A percentile compares a stretch with the other conserved stretches of the same genome.
These are phyloP conservation scores for Tiliacea citrago DNA, from an alignment of 2,888 invertebrate genomes.

Conservation along the genomic window DNA sequence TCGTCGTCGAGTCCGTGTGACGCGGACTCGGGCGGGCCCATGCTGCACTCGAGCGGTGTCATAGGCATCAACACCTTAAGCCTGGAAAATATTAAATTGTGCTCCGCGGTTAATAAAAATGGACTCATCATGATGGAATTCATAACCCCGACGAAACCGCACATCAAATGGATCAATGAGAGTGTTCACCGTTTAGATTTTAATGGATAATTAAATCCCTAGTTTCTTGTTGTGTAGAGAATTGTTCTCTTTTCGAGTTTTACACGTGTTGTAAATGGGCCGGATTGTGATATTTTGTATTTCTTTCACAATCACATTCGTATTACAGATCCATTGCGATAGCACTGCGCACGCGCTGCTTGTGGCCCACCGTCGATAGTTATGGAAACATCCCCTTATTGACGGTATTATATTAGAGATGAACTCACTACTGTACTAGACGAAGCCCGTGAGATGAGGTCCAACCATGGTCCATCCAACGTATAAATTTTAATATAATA, in stretches of 20 bases:
- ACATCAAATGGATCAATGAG: slow-evolving; percentile 39
- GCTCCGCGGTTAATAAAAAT: slow-evolving; percentile 21
- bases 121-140: slow-evolving; percentile 30
- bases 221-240: too few relatives aligned
- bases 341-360: neutral
- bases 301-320: slow-evolving; percentile 9
- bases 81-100: slow-evolving; percentile 31
- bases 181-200: slow-evolving; percentile 27
- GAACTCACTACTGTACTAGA: neutral
- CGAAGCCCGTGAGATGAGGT: neutral
- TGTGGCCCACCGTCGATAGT: neutral
- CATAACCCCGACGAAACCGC: slow-evolving; percentile 36
- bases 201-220: neutral
- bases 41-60: slow-evolving; percentile 39
- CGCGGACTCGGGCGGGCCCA: slow-evolving; percentile 48
- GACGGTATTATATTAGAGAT: neutral
- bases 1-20: slow-evolving; percentile 5
- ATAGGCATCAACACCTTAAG: slow-evolving; percentile 47
- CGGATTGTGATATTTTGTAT: neutral
- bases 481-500: neutral
- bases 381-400: neutral
- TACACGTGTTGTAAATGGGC: neutral
- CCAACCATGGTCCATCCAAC: neutral
- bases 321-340: neutral
- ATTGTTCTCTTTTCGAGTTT: neutral